Base-by-base conservation (phyloP, 2,797 vertebrate species). In the Aratinga solstitialis region DNA sequence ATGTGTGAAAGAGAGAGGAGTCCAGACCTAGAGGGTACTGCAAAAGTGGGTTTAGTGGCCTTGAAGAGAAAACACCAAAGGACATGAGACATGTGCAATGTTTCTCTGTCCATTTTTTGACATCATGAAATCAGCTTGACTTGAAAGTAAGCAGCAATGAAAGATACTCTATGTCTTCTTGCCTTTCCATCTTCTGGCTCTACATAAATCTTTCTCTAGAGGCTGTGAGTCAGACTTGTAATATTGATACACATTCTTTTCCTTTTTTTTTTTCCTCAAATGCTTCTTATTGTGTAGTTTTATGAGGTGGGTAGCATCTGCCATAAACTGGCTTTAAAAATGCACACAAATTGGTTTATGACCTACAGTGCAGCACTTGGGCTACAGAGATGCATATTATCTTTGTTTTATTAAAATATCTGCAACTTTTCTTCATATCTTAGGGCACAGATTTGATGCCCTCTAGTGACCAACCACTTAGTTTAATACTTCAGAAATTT, bases 371-470 rank as follows among this genome's bases (percentile, higher is more conserved):
- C 8, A 66, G 17, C 53, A 30, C 9, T 47, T 69, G 21, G 29
- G 29, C 59, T 50, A 30, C 17, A 68, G 69, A 84, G 12, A 32
- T 77, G 40, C 21, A 91, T 83, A 78, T 90, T 36, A 6, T 84
- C 4, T 77, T 65, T 91, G 8, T 80, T 71, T 84, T 24, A 11
- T 65, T 40, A 59, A 38, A 91, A 74, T 13, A 84, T 56, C 27
- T 62, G 30, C 61, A 88, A 51, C 4, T 93, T 82, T 87, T 76
- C 34, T 50, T 79, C 53, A n/a, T 30, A 67, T 74, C 45, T 84
- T 32, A 82, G 85, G 76, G 79, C 84, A 93, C 88, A 93, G 92
- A 94, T 77, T 30, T 81, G 86, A 95, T 90, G 67, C 51, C 77
- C 76, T 66, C 77, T 95, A 95, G 78, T 0, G 94, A 93, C 89